Conservation (phyloP, 1,140 invertebrate genomes). For the Rhagoletis pomonella region DNA sequence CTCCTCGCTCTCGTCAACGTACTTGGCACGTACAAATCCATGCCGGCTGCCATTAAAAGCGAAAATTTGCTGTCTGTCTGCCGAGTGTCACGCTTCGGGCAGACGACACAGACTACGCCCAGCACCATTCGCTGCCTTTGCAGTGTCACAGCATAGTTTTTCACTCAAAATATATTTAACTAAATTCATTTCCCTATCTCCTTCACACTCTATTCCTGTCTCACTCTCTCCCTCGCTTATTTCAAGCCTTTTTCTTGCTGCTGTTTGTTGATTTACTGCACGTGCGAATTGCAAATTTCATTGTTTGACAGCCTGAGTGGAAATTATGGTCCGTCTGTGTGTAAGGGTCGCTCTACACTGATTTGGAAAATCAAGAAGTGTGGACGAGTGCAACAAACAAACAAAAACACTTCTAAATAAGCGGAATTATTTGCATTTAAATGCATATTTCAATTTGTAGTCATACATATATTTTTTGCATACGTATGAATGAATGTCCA, state of each 20-base stretch:
- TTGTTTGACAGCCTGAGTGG: not conserved
- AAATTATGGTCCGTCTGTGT: not conserved
- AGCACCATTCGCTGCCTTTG: not conserved
- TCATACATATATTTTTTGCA: not conserved
- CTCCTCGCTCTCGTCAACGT: not conserved
- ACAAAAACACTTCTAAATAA: not conserved
- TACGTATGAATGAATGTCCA: not conserved
- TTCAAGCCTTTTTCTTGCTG: not conserved
- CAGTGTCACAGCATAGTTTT: not conserved
- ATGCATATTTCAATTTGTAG: not conserved
- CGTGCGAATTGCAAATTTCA: slow-evolving; percentile 36
- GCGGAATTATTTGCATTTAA: not conserved
- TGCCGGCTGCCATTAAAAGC: not conserved
- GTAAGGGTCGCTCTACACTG: not conserved
- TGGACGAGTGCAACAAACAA: not conserved
- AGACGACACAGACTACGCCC: not conserved
- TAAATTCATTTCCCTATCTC: not conserved
- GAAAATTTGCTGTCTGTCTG: slow-evolving; percentile 4
- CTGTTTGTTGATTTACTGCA: not conserved
- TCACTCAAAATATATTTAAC: not conserved
- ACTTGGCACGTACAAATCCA: not conserved
- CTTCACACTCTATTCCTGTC: too few species aligned
- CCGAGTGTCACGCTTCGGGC: not conserved
- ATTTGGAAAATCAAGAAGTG: not conserved
- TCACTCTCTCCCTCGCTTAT: not conserved